Base-by-base conservation (phyloP, 2,797 vertebrate species). In the Sorex maritimensis region DNA sequence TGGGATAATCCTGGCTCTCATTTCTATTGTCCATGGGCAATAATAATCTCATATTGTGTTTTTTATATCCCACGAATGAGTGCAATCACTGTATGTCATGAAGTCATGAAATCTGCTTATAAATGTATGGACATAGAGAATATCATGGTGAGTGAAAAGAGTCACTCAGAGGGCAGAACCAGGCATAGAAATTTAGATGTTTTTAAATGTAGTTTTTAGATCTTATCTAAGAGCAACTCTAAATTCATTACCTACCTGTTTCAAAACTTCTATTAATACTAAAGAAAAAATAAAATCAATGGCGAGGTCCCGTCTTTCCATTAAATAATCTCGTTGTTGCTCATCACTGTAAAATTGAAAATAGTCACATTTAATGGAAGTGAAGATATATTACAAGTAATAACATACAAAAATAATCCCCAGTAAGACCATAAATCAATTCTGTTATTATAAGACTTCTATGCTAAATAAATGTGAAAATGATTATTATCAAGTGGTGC, bases 241-340 rank as follows among this genome's bases (percentile, higher is more conserved):
- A 65, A 95, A 88, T 41, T 61, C 75, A 30, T 46, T 82, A 96
- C 98, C 92, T 97, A 99, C 99, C 99, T 99, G 99, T 97, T 99
- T 99, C 97, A 99, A 98, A 98, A 99, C 99, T 97, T 99, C 99
- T 98, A 99, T 99, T 96, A 99, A 99, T 83, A 99, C 99, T 88
- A 99, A 98, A 95, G 99, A 99, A 98, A 99, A 99, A 96, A 99
- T 99, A 98, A 99, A 99, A 98, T 99, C 99, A 97, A 99, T 99
- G 38, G 99, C 99, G 91, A 99, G 98, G 98, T 99, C 99, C 96
- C 99, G 99, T 97, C 99, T 98, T 98, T 99, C 99, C 98, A 99
- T 97, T 97, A 99, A 98, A 98, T 99, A 99, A 98, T 99, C 99
- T 96, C 99, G 99, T 93, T 99, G 99, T 80, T 99, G 99, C 96